Evolutionary conservation across 2,888 invertebrate species (phyloP).

Genomic region (Podabrus alpinus): DNA sequence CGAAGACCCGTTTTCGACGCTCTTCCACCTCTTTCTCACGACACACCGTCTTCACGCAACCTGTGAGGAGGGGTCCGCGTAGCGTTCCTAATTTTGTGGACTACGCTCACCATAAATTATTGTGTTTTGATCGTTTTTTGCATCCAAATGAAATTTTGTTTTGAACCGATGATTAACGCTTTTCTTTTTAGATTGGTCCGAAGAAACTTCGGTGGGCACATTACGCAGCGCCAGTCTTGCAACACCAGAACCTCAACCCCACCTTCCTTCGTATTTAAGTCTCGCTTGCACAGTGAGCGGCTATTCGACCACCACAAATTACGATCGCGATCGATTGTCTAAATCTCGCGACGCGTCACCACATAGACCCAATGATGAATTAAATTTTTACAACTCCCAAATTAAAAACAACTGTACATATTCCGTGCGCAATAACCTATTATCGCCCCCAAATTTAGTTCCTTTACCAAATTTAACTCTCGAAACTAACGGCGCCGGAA

Average conservation of each 20-base stretch:
- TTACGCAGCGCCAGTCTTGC: constrained; percentile 57
- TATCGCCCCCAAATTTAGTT: constrained; percentile 55
- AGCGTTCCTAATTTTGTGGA: not conserved
- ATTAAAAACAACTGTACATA: constrained; percentile 38
- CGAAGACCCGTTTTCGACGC: not conserved
- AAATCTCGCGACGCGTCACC: constrained; percentile 72
- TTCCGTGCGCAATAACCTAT: constrained; percentile 48
- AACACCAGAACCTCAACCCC: constrained; percentile 52
- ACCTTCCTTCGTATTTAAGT: constrained; percentile 86
- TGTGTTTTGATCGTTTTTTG: not conserved
- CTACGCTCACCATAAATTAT: not conserved
- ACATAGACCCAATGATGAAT: constrained; percentile 59
- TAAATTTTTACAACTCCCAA: constrained; percentile 40
- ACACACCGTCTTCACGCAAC: not conserved
- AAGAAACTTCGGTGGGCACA: constrained; percentile 58
- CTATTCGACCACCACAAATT: constrained; percentile 84
- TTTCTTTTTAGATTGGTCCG: constrained; percentile 56
- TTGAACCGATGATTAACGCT: constrained; percentile 6
- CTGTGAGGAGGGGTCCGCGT: no score
- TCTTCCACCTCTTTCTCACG: not conserved
- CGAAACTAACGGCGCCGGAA: constrained; percentile 15
- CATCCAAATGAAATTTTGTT: not conserved
- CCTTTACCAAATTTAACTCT: constrained; percentile 38
- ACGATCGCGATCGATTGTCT: constrained; percentile 72
- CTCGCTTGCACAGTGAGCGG: constrained; percentile 90